Percentiles rank a stretch among this genome's conserved stretches.
These are phyloP conservation scores for Taeniopygia guttata DNA, from an alignment of 2,797 vertebrate genomes.

Conservation along the genomic window DNA sequence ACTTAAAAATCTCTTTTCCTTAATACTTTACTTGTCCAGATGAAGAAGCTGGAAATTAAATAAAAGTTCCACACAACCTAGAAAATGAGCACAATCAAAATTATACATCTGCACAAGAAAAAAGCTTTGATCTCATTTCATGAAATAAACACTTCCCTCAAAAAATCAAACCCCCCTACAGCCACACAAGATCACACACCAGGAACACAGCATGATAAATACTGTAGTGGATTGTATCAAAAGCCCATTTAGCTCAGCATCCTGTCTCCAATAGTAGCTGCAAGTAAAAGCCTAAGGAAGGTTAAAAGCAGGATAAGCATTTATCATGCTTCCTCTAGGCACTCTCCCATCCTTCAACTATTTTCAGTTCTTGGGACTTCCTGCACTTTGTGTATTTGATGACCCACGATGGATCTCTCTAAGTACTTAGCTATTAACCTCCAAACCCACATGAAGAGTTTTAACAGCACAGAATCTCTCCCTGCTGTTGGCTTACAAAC, in stretches of 20 bases:
- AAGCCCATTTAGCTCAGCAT: not conserved
- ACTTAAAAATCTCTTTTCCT: not conserved
- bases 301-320: not conserved
- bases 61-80: not conserved
- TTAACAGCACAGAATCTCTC: not conserved
- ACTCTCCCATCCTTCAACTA: not conserved
- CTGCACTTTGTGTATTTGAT: not conserved
- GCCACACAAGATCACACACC: not conserved
- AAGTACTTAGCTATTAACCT: not conserved
- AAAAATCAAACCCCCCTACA: not conserved
- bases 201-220: not conserved
- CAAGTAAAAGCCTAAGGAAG: not conserved
- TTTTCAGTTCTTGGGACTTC: not conserved
- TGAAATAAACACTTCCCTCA: not conserved
- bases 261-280: not conserved
- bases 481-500: not conserved
- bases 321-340: slow-evolving; percentile 4
- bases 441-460: not conserved
- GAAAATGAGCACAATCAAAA: not conserved
- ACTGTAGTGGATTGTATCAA: not conserved
- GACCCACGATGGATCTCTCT: not conserved
- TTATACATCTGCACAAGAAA: not conserved
- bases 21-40: not conserved
- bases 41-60: not conserved
- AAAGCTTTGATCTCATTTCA: not conserved